These are phyloP conservation scores for Platalea minor DNA, from an alignment of 2,797 vertebrate genomes.

Conservation along the genomic window DNA sequence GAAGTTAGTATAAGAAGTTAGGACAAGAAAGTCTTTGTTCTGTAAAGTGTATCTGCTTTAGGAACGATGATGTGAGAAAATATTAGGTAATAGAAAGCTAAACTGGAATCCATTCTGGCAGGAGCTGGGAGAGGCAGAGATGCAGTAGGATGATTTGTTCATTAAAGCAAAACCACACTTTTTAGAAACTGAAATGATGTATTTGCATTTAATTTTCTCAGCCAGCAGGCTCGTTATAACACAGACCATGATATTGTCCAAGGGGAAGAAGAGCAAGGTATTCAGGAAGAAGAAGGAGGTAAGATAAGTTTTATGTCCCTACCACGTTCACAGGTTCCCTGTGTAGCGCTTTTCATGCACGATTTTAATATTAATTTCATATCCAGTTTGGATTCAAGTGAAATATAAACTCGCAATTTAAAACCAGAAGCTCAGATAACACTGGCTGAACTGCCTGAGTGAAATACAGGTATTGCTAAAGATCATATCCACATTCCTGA, in stretches of 20 bases:
- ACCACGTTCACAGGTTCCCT: background rate
- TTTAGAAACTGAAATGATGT: background rate
- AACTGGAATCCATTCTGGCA: background rate
- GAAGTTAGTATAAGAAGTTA: background rate
- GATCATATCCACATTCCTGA: background rate
- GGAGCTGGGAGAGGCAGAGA: background rate
- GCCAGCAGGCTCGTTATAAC: slow-evolving; percentile 84
- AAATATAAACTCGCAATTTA: background rate
- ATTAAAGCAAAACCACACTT: background rate
- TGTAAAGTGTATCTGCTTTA: background rate
- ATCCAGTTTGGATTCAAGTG: background rate
- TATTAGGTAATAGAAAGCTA: background rate
- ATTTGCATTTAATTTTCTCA: slow-evolving; percentile 62
- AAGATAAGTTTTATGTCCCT: background rate
- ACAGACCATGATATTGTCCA: slow-evolving; percentile 84
- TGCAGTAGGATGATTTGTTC: background rate
- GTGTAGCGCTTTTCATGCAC: background rate
- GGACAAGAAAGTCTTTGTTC: background rate
- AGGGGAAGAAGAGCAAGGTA: slow-evolving; percentile 80
- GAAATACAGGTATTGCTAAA: background rate
- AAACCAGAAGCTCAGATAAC: background rate
- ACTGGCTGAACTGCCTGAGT: background rate
- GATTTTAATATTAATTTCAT: background rate
- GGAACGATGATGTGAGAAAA: background rate
- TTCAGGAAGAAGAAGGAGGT: slow-evolving; percentile 83